Evolutionary conservation across 2,797 vertebrate genomes (phyloP), one percentile per base, ranked within the genome.

Genomic region (Dallia pectoralis): DNA sequence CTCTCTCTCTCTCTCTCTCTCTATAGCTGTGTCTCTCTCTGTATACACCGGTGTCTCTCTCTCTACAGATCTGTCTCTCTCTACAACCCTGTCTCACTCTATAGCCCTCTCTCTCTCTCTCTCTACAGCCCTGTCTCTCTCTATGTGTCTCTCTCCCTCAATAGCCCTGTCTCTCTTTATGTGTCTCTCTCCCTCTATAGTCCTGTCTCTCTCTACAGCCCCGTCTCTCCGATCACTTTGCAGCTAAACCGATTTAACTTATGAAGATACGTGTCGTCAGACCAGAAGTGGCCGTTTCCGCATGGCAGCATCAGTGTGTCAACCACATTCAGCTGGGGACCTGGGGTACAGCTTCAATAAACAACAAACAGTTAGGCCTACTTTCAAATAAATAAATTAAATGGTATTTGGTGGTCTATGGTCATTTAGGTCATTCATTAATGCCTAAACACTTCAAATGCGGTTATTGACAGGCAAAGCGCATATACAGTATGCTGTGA

Each of bases 281-380:
- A 63, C 29, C 61, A 63, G 29, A 63, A 63, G 61, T 32, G 29
- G 61, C 29, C 59, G 59, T 65, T 36, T 66, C 30, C 33, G 64
- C 64, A n/a, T 18, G n/a, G 18, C 1, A 40, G 30, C 33, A 40
- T n/a, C 11, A 27, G 8, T 27, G 2, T 59, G 40, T 44, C 14
- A 14, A 44, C 40, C 14, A 27, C 8, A 59, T 59, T 25, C 19
- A 51, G 16, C 2, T 59, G 22, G n/a, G n/a, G n/a, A n/a, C n/a
- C n/a, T 3, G 25, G 53, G 11, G n/a, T 59, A 59, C 53, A 27
- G n/a, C n/a, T n/a, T n/a, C n/a, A 25, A 25, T n/a, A 59, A 59
- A 25, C 8, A 22, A 2, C 7, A 27, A 59, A 59, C 22, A n/a
- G n/a, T n/a, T 2, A 14, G 7, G 0, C 1, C 2, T 11, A 12